Evolutionary conservation across 2,888 invertebrate genomes (phyloP), one percentile per base, ranked within the genome.

Genomic region (Smittia sp.): DNA sequence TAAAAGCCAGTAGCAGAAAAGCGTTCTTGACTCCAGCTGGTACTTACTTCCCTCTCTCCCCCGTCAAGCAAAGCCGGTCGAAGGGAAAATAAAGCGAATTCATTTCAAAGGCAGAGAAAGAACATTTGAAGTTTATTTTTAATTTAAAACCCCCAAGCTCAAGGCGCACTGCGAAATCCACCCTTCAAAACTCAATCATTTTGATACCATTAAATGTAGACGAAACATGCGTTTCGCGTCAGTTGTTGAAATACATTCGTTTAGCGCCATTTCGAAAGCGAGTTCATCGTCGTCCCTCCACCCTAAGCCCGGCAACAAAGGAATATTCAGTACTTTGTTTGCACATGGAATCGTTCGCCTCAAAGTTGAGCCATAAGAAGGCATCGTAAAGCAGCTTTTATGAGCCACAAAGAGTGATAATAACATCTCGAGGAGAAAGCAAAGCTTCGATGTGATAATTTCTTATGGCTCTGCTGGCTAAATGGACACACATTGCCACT

Each of bases 21-120:
- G 3, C 32, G 69, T 69, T 69, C 69, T 69, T 69, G 69, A 54
- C 69, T 69, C 69, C 69, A 69, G 69, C 69, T 69, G 69, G 69
- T 69, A 69, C 69, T 69, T 27, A 58, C 58, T 58, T n/a, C 62
- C 62, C 6, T 22, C 24, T 24, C 15, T 20, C 4, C 62, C 62
- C n/a, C 62, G 62, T 27, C 15, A 27, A 2, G 22, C 25, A 18
- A 15, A 66, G 41, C 32, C 25, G 27, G 4, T 32, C 32, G 3
- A 3, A 6, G 4, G 3, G 4, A 32, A 6, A 3, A 32, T 32
- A 32, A 32, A 32, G 69, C 39, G 24, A 68, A 58, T 58, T 22
- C 58, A 20, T 20, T 58, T 58, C 58, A 58, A 9, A 58, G 9
- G 18, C 20, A 15, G 15, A 69, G 13, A 52, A 54, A 46, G 27